These are phyloP conservation scores for Bujurquina vittata DNA, from an alignment of 2,113 vertebrate genomes.

Conservation along the genomic window DNA sequence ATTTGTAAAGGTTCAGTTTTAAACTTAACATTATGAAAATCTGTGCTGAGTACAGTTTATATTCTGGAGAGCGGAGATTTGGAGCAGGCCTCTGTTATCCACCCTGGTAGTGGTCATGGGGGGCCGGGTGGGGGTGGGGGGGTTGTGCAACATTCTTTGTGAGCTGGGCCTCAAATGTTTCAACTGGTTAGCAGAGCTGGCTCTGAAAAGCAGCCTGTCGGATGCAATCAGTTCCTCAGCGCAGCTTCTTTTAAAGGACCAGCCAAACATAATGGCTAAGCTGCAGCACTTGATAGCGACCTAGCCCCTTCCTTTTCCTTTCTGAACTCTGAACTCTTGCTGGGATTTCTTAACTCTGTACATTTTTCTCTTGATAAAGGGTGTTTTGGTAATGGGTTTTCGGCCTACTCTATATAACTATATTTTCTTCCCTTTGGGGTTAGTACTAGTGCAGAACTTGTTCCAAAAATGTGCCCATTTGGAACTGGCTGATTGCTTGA, in stretches of 20 bases:
- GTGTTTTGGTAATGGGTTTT: conserved; percentile 26
- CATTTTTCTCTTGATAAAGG: not conserved
- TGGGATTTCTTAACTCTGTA: conserved; percentile 15
- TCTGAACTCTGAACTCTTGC: not conserved
- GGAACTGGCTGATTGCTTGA: conserved; percentile 11
- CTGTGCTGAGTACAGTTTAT: not conserved
- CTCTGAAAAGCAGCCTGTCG: conserved; percentile 67
- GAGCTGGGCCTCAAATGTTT: conserved; percentile 52
- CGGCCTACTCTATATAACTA: conserved; percentile 5
- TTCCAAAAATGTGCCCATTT: not conserved
- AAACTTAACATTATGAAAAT: not conserved
- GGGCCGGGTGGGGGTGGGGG: not conserved
- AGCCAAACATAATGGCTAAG: conserved; percentile 60
- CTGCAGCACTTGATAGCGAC: conserved; percentile 44
- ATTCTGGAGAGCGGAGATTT: not conserved
- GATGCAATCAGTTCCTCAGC: conserved; percentile 66
- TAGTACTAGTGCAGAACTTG: not conserved
- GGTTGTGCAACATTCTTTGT: conserved; percentile 40
- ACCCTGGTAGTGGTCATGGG: not conserved
- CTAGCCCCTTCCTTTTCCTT: not conserved
- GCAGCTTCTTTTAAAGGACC: conserved; percentile 57
- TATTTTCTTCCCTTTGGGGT: not conserved
- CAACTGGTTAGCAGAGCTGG: conserved; percentile 62
- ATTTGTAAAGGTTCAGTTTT: not conserved
- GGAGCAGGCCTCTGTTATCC: not conserved